Evolutionary conservation across 2,888 invertebrate genomes (phyloP).

Genomic region (Pseudococcus longispinus): DNA sequence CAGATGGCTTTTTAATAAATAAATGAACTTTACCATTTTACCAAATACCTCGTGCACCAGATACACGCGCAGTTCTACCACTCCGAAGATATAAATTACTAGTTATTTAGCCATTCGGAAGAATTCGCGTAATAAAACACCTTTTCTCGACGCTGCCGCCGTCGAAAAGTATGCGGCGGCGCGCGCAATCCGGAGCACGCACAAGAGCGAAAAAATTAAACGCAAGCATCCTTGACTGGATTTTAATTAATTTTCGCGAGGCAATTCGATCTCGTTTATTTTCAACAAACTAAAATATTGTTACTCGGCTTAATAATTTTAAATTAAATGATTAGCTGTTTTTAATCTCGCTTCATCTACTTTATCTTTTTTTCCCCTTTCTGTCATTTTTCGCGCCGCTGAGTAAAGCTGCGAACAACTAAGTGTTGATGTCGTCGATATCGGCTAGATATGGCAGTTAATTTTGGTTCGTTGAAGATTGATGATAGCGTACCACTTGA

Average conservation of each 20-base stretch:
- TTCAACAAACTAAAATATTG: not conserved
- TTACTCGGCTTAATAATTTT: not conserved
- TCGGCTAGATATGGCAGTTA: conserved; percentile 35
- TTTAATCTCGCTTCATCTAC: conserved; percentile 20
- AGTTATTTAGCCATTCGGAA: not conserved
- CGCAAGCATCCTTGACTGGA: not conserved
- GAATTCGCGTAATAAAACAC: not conserved
- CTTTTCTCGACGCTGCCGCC: not conserved
- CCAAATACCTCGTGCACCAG: not conserved
- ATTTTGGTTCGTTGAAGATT: conserved; percentile 40
- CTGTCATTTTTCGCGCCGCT: not conserved
- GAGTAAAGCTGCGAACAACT: conserved; percentile 13
- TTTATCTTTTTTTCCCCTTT: not conserved
- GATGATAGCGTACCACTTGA: conserved; percentile 30
- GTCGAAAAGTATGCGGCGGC: not conserved
- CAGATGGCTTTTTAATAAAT: conserved; percentile 22
- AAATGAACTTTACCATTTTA: not conserved
- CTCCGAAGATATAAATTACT: not conserved
- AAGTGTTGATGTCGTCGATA: not conserved
- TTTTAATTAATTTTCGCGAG: conserved; percentile 25
- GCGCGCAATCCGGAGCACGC: not conserved
- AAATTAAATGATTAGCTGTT: conserved; percentile 30
- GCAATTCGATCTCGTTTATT: conserved; percentile 22
- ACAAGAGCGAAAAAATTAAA: not conserved
- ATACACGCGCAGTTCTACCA: not conserved